Evolutionary conservation across 53 echinoderm and acorn worm genomes (phyloP).

Genomic region (Arbacia lixula): DNA sequence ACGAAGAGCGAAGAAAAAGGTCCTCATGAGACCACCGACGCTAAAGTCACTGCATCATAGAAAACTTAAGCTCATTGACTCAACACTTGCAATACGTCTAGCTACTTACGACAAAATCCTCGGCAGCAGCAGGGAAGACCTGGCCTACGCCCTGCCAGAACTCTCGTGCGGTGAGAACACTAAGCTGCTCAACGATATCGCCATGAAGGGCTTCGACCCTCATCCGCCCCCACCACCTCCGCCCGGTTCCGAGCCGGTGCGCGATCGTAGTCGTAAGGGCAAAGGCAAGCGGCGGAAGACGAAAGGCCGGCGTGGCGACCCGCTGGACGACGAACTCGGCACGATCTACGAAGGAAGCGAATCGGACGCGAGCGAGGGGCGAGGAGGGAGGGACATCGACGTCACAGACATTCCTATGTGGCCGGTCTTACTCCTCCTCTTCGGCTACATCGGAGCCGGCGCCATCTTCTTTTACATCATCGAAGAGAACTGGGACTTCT

Average conservation of each 20-base stretch:
- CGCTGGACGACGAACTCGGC: slow-evolving; percentile 28
- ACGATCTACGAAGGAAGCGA: slow-evolving; percentile 66
- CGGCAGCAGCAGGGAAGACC: slow-evolving; percentile 96
- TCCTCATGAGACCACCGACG: slow-evolving; percentile 83
- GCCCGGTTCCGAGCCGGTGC: neutral
- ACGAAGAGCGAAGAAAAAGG: slow-evolving; percentile 57
- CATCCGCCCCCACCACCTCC: slow-evolving; percentile 41
- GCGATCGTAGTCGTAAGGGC: slow-evolving; percentile 15
- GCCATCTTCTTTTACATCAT: slow-evolving; percentile 84
- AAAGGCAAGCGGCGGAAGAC: slow-evolving; percentile 38
- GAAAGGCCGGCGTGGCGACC: slow-evolving; percentile 33
- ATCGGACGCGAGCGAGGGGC: slow-evolving; percentile 69
- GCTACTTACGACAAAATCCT: slow-evolving; percentile 90
- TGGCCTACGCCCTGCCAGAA: slow-evolving; percentile 75
- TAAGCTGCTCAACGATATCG: slow-evolving; percentile 62
- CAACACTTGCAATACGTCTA: slow-evolving; percentile 82
- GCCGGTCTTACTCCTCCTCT: slow-evolving; percentile 91
- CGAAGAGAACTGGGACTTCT: slow-evolving; percentile 82
- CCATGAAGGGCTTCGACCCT: slow-evolving; percentile 68
- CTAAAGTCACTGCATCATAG: slow-evolving; percentile 72
- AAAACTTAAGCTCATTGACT: slow-evolving; percentile 80
- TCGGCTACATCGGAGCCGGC: slow-evolving; percentile 88
- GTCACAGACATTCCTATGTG: slow-evolving; percentile 92
- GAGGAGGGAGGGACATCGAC: slow-evolving; percentile 66
- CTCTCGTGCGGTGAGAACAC: slow-evolving; percentile 68